Base-by-base conservation (phyloP, 1,140 invertebrate genomes). In the Zophobas atratus region DNA sequence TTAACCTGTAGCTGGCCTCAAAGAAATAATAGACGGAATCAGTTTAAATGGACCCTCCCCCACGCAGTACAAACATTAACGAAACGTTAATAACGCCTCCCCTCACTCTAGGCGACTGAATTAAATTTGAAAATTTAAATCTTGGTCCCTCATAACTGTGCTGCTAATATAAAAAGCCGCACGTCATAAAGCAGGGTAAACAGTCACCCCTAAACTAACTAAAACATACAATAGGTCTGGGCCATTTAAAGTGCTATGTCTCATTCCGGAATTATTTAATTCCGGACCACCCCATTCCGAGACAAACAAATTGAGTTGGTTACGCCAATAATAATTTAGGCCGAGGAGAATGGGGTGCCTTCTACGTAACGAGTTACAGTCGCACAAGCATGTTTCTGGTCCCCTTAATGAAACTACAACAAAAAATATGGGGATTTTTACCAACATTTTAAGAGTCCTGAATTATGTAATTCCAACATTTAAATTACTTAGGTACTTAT, bases 291-390 rank as follows among this genome's bases (percentile, higher is more conserved):
- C 78, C 78, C 70, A 77, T 63, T 46, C 55, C 8, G 41, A 51
- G 73, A 77, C 78, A 73, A 48, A 79, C 78, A 79, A 79, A 79
- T 79, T 79, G 78, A 79, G 75, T 79, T 73, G 78, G 78, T 77
- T 79, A 74, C 75, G 75, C 75, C 75, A 79, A 79, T 79, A 79
- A 79, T 77, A 77, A 48, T 76, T 67, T 39, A 67, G 75, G 34
- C 48, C 32, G 32, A 20, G 46, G 72, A 63, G 60, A 63, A 49
- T n/a, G 43, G 57, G 57, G 53, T 71, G 63, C 35, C 74, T 76
- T 36, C 33, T 76, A 71, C 48, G 6, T 70, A 34, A 63, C 6
- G 5, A 63, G 6, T 38, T 38, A 41, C 57, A 39, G 34, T 57
- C 1, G 32, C 8, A 57, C 2, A 35, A 20, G 38, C 6, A 51